Evolutionary conservation across 1,140 invertebrate species (phyloP), one percentile per base, ranked within the genome.

Genomic region (Gonatopus flavifemur): DNA sequence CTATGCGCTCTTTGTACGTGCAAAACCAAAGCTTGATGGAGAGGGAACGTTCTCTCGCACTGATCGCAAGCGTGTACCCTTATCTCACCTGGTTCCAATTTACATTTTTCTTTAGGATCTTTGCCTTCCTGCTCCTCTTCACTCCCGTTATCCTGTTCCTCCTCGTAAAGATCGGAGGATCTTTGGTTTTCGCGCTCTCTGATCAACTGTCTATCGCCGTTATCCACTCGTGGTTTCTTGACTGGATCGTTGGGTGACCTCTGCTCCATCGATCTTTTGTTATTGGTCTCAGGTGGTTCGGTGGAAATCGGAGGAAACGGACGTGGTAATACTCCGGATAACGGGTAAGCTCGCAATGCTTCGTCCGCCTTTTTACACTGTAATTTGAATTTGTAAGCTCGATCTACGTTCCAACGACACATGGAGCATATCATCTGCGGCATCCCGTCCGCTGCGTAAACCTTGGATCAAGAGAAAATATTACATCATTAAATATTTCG

Each of bases 311-410:
- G 66, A 12, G 74, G 72, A 35, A 78, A 74, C 2, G 83, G 74
- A 49, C 80, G 69, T 3, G 83, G 77, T 51, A 85, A 66, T n/a
- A 82, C 77, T 15, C 86, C 86, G 36, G 83, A 84, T 20, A 85
- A 74, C 20, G 88, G 79, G 66, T 81, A 89, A 28, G 84, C 81
- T 25, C 86, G 77, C 2, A 89, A 67, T 0, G 83, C 80, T 55
- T 86, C 86, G 66, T 89, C 87, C 0, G 85, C 84, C 66, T 84
- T 82, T 55, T 87, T 86, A 50, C 87, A 88, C 62, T 88, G 85
- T 42, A 84, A 80, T 58, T 89, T 89, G 55, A 87, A 89, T 44
- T 83, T 84, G 69, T 89, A 89, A 10, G 82, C 84, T 53, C 84
- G 73, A 47, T 84, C 82, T 56, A 88, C 81, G 37, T 86, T 84